Evolutionary conservation across 2,113 vertebrate species (phyloP).

Genomic region (Myrmophylax atrothorax): DNA sequence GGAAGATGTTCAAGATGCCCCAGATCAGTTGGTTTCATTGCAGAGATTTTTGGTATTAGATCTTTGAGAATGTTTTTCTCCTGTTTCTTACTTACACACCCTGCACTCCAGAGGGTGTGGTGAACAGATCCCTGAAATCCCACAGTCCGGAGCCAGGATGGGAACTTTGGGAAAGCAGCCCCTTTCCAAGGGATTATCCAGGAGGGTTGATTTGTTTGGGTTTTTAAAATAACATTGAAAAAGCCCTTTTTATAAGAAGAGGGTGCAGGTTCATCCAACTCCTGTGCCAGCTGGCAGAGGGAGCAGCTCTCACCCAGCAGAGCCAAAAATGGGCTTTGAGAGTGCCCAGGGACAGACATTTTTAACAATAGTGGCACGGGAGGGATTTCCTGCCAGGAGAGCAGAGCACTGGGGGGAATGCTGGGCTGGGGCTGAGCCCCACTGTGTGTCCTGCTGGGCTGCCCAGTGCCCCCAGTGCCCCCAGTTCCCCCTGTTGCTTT

Average conservation of each 20-base stretch:
- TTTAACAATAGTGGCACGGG: fast-evolving
- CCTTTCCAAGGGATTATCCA: neutral
- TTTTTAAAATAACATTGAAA: neutral
- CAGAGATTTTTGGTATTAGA: neutral
- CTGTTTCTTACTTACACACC: neutral
- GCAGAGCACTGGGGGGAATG: neutral
- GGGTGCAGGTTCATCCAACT: neutral
- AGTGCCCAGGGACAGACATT: neutral
- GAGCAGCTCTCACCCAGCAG: neutral
- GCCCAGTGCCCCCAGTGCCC: fast-evolving
- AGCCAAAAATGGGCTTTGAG: neutral
- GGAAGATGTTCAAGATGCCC: neutral
- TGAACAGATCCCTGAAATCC: neutral
- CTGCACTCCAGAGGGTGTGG: fast-evolving
- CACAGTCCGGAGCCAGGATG: fast-evolving
- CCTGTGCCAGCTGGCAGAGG: neutral
- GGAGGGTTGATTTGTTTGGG: neutral
- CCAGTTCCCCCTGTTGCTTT: fast-evolving
- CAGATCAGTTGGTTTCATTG: neutral
- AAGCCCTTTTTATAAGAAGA: neutral
- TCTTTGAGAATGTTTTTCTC: neutral
- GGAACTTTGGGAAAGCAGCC: neutral
- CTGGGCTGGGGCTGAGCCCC: neutral
- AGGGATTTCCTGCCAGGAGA: neutral
- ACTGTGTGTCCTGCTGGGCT: fast-evolving